Evolutionary conservation across 2,797 vertebrate genomes (phyloP).

Genomic region (Luscinia luscinia): DNA sequence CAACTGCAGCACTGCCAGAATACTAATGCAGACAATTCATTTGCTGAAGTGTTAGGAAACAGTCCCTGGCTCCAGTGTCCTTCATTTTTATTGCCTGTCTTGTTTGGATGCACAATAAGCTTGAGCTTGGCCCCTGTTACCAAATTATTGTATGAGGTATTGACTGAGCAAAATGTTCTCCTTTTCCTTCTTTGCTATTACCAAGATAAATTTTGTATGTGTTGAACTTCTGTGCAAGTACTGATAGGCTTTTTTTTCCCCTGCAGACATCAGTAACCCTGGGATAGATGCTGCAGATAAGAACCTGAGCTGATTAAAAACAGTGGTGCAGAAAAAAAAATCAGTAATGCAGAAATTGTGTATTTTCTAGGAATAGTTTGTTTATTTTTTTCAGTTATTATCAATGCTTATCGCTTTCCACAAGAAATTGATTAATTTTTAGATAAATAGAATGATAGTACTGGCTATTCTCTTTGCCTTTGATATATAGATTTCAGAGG

Average conservation of each 20-base stretch:
- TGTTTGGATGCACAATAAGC: not conserved
- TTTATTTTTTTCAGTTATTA: not conserved
- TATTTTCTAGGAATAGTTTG: not conserved
- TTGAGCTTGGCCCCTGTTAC: not conserved
- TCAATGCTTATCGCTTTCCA: not conserved
- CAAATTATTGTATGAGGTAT: not conserved
- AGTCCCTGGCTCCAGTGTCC: not conserved
- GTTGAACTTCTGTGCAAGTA: not conserved
- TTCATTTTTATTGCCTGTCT: not conserved
- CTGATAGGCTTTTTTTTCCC: not conserved
- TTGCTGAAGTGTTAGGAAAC: not conserved
- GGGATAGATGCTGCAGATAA: not conserved
- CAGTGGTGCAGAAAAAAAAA: not conserved
- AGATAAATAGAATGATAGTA: slow-evolving; percentile 7
- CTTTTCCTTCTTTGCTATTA: not conserved
- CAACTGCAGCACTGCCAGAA: not conserved
- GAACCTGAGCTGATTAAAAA: not conserved
- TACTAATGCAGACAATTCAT: not conserved
- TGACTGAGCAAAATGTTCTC: not conserved
- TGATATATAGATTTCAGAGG: not conserved
- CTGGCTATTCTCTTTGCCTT: slow-evolving; percentile 1
- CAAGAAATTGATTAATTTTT: slow-evolving; percentile 20
- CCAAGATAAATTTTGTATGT: not conserved
- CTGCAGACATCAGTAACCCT: not conserved
- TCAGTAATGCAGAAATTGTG: not conserved